Conservation (phyloP, 2,888 invertebrate species). For the Patella depressa region DNA sequence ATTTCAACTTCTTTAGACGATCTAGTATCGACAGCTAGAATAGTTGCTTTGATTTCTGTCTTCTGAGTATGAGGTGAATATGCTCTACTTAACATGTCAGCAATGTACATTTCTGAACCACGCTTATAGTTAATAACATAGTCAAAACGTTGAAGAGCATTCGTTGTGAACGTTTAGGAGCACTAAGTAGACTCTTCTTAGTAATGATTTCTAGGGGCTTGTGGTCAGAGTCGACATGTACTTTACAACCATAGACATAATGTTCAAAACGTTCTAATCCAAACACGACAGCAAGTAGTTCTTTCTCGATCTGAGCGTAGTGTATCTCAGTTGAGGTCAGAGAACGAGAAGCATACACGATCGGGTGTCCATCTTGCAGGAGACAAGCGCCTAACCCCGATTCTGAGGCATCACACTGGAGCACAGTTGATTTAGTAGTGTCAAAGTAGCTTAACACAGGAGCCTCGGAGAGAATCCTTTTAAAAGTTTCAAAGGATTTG, state of each 20-base stretch:
- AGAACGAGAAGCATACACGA: constrained; percentile 40
- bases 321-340: constrained; percentile 35
- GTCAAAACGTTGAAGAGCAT: constrained; percentile 44
- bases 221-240: constrained; percentile 39
- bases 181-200: constrained; percentile 19
- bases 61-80: not conserved
- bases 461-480: no score
- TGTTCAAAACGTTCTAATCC: constrained; percentile 37
- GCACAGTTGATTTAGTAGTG: no score
- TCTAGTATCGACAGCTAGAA: no score
- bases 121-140: constrained; percentile 29
- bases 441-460: no score
- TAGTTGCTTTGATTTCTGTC: no score
- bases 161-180: constrained; percentile 41
- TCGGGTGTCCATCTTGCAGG: constrained; percentile 36
- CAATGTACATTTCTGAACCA: constrained; percentile 38
- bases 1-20: no score
- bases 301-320: constrained; percentile 51
- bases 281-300: constrained; percentile 40
- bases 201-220: constrained; percentile 37
- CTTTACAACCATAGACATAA: constrained; percentile 36
- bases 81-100: constrained; percentile 38
- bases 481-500: no score
- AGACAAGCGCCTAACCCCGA: constrained; percentile 41
- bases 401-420: no score